Evolutionary conservation across 2,113 vertebrate genomes (phyloP).

Genomic region (Amblyornis subalaris): DNA sequence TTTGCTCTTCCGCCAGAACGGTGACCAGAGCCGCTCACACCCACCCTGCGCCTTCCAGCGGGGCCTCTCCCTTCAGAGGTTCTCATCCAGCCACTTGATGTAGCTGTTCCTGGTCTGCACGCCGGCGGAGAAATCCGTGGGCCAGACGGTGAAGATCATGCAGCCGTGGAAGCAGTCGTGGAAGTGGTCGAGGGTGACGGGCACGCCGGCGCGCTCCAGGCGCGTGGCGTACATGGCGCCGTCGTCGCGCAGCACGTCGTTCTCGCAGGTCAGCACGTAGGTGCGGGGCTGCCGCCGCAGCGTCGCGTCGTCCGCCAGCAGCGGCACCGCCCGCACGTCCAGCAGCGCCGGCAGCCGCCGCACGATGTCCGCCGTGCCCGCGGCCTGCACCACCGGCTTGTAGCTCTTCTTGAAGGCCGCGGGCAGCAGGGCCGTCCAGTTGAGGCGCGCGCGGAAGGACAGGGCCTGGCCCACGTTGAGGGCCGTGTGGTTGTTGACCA

Average conservation of each 20-base stretch:
- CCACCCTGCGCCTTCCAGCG: not conserved
- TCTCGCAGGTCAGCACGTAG: slow-evolving; percentile 92
- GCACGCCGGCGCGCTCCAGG: slow-evolving; percentile 80
- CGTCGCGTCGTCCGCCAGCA: slow-evolving; percentile 79
- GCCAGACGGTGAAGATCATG: slow-evolving; percentile 87
- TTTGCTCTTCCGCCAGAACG: not conserved
- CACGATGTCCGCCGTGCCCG: slow-evolving; percentile 72
- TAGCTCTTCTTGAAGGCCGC: slow-evolving; percentile 77
- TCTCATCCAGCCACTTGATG: slow-evolving; percentile 87
- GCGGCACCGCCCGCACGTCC: slow-evolving; percentile 80
- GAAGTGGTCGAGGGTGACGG: slow-evolving; percentile 87
- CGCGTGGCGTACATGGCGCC: slow-evolving; percentile 89
- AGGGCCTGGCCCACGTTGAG: slow-evolving; percentile 73
- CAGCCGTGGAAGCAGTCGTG: slow-evolving; percentile 93
- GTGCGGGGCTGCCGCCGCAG: slow-evolving; percentile 81
- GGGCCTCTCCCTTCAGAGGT: slow-evolving; percentile 71
- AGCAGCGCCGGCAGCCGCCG: slow-evolving; percentile 77
- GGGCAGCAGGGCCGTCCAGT: slow-evolving; percentile 86
- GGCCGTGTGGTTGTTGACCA: slow-evolving; percentile 89
- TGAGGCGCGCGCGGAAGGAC: slow-evolving; percentile 63
- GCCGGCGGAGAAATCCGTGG: slow-evolving; percentile 81
- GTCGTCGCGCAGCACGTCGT: slow-evolving; percentile 90
- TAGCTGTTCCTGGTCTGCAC: slow-evolving; percentile 81
- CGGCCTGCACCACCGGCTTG: slow-evolving; percentile 70
- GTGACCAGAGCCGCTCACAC: not conserved